Evolutionary conservation across 2,797 vertebrate genomes (phyloP), one percentile per base, ranked within the genome.

Genomic region (Acrossocheilus fasciatus): DNA sequence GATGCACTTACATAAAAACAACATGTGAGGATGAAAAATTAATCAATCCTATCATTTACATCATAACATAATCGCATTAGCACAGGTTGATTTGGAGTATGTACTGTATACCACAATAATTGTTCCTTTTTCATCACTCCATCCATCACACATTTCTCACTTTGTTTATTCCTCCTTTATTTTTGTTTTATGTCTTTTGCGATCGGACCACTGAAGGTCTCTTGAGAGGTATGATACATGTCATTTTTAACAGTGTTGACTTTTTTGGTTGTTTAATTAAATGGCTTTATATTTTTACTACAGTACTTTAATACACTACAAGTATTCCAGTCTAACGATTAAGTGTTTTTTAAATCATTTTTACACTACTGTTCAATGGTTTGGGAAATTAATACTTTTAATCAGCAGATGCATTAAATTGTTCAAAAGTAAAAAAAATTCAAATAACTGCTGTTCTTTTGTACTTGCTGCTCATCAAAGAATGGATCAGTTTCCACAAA

Each of bases 201-300:
- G 89, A 94, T 93, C 93, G 93, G 94, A 92, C 93, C 91, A 90
- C 90, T 94, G 91, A 94, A 97, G 96, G 93, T 97, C 95, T 95
- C 96, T 96, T 91, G 95, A 96, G 96, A 97, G 96, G 96, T 96
- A 97, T 93, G 96, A 94, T 89, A 87, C 89, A 91, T 92, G 86
- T 91, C 88, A 93, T 82, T 91, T 45, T 77, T 87, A 82, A 89
- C 57, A 80, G 23, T 70, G 64, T 69, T 82, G 73, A 66, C 54
- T 12, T 87, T 83, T 57, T 57, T 15, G 15, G 57, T 59, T 59
- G 57, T 59, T 59, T 59, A 59, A 66, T 64, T 47, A 12, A 69
- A 47, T 57, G 34, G 75, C 36, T 23, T 59, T 79, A 59, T 75
- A 59, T 82, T 59, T 86, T 18, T 77, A 12, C 47, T 64, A 26